These are phyloP conservation scores for Cyrtorhinus lividipennis DNA, from an alignment of 1,140 invertebrate genomes.

Conservation along the genomic window DNA sequence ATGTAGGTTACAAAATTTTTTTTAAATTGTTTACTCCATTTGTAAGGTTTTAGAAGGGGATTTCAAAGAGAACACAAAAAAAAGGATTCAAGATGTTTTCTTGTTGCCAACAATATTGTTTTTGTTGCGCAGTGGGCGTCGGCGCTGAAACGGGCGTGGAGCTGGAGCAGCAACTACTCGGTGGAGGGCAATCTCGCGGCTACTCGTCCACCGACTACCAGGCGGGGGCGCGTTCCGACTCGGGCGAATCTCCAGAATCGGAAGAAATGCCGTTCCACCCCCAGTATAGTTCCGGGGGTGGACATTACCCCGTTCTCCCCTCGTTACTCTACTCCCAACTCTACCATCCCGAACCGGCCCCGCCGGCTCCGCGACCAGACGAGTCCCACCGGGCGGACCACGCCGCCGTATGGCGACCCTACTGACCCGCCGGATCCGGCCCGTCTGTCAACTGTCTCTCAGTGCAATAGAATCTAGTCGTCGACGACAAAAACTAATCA, in stretches of 20 bases:
- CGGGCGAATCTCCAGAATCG: conserved; percentile 11
- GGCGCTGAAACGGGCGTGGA: conserved; percentile 33
- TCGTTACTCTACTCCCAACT: conserved; percentile 69
- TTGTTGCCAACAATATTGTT: too few species aligned
- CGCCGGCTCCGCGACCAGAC: conserved; percentile 15
- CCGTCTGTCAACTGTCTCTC: neutral
- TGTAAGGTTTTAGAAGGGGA: too few species aligned
- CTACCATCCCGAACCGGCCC: conserved; percentile 42
- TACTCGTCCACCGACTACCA: conserved; percentile 31
- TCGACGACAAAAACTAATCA: neutral
- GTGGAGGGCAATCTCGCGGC: conserved; percentile 30
- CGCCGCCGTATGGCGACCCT: conserved; percentile 26
- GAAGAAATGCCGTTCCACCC: conserved; percentile 15
- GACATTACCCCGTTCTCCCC: conserved; percentile 38
- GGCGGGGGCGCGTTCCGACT: conserved; percentile 35
- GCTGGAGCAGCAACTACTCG: conserved; percentile 57
- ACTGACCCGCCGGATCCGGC: conserved; percentile 19
- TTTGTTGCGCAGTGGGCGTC: too few species aligned
- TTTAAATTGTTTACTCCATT: too few species aligned
- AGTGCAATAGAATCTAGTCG: conserved; percentile 10
- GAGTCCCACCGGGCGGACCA: conserved; percentile 20
- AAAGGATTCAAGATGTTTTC: too few species aligned
- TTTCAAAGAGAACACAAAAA: too few species aligned
- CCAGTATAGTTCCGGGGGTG: conserved; percentile 34
- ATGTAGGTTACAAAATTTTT: too few species aligned